Base-by-base conservation (phyloP, 64 coral and sea anemone species). In the Montipora cactus region DNA sequence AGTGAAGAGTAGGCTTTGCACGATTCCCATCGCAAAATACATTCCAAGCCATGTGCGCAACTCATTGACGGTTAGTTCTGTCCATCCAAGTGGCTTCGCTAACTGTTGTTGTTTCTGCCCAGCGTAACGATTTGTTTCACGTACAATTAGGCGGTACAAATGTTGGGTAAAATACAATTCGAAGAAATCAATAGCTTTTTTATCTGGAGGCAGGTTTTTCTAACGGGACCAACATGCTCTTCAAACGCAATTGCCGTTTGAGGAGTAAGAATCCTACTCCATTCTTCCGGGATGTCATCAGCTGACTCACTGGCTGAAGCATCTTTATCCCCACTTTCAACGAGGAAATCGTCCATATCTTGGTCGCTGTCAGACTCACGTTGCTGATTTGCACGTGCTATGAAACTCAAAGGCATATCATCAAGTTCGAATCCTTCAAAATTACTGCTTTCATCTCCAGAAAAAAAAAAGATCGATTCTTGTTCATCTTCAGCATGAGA, bases 11-110 rank as follows among this genome's bases (percentile, higher is more conserved):
- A 67, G 75, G 76, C 21, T 80, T 90, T 90, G 76, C 13, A 59
- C 88, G 57, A 80, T 23, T 79, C 72, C 87, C 87, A 89, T 89
- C 49, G 77, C 77, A 59, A 61, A 79, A 77, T 89, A 89, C 52
- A 55, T 55, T 55, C 61, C 61, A 64, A 64, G 61, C 61, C 61
- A 64, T 64, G 61, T 64, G 61, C 61, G 61, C 10, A 64, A 64
- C 61, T 64, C 61, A 12, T 64, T 64, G 61, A 64, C 0, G 10
- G 61, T 64, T 64, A 16, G 61, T 64, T 64, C 61, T 64, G 14
- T 64, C 61, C 61, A 64, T 64, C 61, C 61, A 64, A 64, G 61
- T 64, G 61, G 15, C 61, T 64, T 16, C 0, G 14, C 61, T 64
- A 64, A 64, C 61, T 0, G 61, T 64, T 64, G 61, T 64, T 64